Conservation (phyloP, 92 coral and sea anemone species). For the Palythoa heliodiscus region DNA sequence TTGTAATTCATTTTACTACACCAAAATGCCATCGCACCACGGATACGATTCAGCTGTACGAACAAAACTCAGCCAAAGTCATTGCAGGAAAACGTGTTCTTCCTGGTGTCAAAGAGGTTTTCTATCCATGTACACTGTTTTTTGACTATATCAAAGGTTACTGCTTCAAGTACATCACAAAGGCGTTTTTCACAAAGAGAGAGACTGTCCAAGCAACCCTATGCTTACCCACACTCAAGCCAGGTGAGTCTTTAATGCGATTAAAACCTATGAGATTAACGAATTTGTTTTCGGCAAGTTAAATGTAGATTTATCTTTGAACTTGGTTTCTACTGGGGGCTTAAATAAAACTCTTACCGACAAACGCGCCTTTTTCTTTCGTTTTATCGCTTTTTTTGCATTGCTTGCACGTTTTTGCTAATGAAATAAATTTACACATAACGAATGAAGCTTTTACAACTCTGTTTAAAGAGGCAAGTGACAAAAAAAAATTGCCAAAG, state of each 20-base stretch:
- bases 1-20: slow-evolving; percentile 65
- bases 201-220: slow-evolving; percentile 62
- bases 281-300: neutral
- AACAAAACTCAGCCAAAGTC: slow-evolving; percentile 66
- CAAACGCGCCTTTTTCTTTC: neutral
- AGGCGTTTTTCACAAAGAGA: slow-evolving; percentile 58
- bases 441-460: neutral
- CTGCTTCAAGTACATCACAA: slow-evolving; percentile 87
- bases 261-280: slow-evolving; percentile 12
- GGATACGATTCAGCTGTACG: slow-evolving; percentile 66
- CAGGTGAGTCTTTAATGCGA: slow-evolving; percentile 69
- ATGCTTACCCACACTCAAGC: slow-evolving; percentile 75
- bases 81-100: slow-evolving; percentile 61
- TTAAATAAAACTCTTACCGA: neutral
- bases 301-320: neutral
- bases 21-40: slow-evolving; percentile 78
- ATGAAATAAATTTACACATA: neutral
- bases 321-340: neutral
- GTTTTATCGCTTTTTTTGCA: neutral
- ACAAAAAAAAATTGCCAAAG: too few relatives aligned
- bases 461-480: neutral
- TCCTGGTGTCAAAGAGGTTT: slow-evolving; percentile 65
- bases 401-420: neutral
- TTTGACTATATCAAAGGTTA: slow-evolving; percentile 76
- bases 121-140: slow-evolving; percentile 77